phyloP scores from a whole-genome alignment of 1,140 invertebrate genomes.

The Meloidogyne exigua region DNA sequence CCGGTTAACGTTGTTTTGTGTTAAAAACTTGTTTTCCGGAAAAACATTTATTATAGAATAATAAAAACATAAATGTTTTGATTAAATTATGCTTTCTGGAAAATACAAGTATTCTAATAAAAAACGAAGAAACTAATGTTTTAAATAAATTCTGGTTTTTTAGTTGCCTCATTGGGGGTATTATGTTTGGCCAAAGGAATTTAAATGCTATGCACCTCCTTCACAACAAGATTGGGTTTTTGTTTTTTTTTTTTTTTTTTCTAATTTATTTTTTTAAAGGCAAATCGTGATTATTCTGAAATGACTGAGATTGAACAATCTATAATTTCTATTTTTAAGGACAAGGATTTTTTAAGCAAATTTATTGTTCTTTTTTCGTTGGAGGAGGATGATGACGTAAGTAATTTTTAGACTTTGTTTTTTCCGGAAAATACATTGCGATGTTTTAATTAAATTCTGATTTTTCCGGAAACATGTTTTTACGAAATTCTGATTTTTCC shows the following conservation, averaged over 20 bases:
- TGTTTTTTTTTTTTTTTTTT: background rate
- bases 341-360: constrained; percentile 73
- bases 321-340: constrained; percentile 74
- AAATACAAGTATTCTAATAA: background rate
- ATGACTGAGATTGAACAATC: constrained; percentile 67
- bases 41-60: no score
- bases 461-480: no score
- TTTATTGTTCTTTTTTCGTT: constrained; percentile 74
- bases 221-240: constrained; percentile 68
- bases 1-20: background rate
- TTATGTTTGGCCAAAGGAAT: constrained; percentile 77
- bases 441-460: no score
- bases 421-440: no score
- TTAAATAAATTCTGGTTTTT: background rate
- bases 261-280: constrained; percentile 1
- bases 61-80: no score
- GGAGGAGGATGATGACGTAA: constrained; percentile 78
- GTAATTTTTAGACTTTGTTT: background rate
- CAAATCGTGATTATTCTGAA: constrained; percentile 62
- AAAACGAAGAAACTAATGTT: no score
- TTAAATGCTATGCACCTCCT: constrained; percentile 71
- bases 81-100: no score
- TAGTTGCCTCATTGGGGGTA: constrained; percentile 75
- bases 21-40: background rate
- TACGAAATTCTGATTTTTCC: no score